Evolutionary conservation across 2,113 vertebrate species (phyloP).

Genomic region (Ibidorhyncha struthersii): DNA sequence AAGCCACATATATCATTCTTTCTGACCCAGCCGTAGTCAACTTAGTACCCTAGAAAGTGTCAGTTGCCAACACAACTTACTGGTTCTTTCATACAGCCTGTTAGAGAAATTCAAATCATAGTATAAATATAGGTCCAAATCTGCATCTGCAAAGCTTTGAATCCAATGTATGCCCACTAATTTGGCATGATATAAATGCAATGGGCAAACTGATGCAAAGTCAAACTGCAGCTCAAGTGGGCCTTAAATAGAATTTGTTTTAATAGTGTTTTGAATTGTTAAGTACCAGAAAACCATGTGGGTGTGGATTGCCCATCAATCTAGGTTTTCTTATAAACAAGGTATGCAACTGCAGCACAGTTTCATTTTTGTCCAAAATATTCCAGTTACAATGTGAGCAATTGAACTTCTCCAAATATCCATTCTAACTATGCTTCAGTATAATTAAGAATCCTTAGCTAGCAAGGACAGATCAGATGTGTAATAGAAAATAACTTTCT

Average conservation of each 20-base stretch:
- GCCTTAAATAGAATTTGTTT: not conserved
- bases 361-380: not conserved
- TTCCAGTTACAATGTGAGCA: not conserved
- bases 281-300: not conserved
- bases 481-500: not conserved
- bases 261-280: not conserved
- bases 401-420: not conserved
- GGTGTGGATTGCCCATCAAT: not conserved
- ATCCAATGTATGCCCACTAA: not conserved
- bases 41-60: not conserved
- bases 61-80: not conserved
- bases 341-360: not conserved
- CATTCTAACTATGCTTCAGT: not conserved
- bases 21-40: not conserved
- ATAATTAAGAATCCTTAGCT: not conserved
- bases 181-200: not conserved
- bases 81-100: not conserved
- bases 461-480: not conserved
- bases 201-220: not conserved
- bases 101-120: not conserved
- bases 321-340: not conserved
- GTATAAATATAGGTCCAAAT: not conserved
- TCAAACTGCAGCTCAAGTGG: not conserved
- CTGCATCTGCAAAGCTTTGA: constrained; percentile 8
- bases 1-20: not conserved